Percentiles rank a stretch among this genome's conserved stretches.
Evolutionary conservation across 1,140 invertebrate species (phyloP).

Genomic region (Aradophagus sp.): DNA sequence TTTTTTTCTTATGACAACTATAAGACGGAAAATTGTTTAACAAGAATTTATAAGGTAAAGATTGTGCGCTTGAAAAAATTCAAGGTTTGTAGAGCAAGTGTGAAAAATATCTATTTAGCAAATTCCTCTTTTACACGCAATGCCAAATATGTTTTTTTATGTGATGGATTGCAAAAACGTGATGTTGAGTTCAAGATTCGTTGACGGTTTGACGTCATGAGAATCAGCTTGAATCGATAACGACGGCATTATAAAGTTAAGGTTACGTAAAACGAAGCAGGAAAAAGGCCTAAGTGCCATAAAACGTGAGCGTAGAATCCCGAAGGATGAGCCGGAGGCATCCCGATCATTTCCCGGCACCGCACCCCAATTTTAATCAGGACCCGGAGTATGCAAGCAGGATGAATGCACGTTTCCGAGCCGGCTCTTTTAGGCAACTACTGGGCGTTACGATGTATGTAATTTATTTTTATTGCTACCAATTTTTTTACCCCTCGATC

Average conservation of each 20-base stretch:
- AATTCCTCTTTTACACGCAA: too few species aligned
- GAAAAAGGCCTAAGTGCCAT: constrained; percentile 51
- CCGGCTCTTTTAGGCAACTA: constrained; percentile 68
- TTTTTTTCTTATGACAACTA: too few species aligned
- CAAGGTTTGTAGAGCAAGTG: too few species aligned
- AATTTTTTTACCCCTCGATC: constrained; percentile 75
- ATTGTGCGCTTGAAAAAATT: too few species aligned
- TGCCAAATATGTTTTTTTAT: too few species aligned
- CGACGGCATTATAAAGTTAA: constrained; percentile 53
- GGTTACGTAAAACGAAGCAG: constrained; percentile 48
- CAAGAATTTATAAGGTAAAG: too few species aligned
- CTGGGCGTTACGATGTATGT: constrained; percentile 74
- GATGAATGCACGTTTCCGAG: constrained; percentile 70
- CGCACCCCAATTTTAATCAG: constrained; percentile 76
- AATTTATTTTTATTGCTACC: constrained; percentile 76
- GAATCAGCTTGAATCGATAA: constrained; percentile 40
- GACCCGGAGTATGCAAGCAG: constrained; percentile 72
- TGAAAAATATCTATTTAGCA: too few species aligned
- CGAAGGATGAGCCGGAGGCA: constrained; percentile 66
- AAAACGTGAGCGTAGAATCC: constrained; percentile 55
- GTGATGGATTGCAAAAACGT: too few species aligned
- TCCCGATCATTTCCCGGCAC: constrained; percentile 68
- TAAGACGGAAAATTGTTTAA: too few species aligned
- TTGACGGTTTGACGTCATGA: too few species aligned
- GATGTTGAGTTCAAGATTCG: too few species aligned